Conservation (phyloP, 1,140 invertebrate genomes). For the Rhopalosiphum padi region DNA sequence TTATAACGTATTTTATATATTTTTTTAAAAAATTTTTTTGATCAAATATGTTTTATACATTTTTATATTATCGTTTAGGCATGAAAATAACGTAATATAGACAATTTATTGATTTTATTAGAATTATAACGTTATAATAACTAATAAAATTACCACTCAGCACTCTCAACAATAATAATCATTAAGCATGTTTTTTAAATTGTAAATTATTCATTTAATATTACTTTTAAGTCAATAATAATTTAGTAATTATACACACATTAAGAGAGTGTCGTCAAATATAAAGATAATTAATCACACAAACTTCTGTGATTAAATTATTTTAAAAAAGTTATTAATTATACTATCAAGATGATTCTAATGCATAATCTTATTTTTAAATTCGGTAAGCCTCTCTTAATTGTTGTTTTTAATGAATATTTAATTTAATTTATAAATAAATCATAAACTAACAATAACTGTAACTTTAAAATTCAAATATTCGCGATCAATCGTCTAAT, state of each 20-base stretch:
- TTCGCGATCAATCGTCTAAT: background rate
- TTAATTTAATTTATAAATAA: conserved; percentile 17
- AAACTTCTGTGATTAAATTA: background rate
- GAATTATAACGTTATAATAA: background rate
- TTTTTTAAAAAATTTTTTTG: background rate
- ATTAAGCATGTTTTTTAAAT: background rate
- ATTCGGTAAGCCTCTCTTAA: background rate
- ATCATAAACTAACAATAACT: background rate
- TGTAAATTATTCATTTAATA: background rate
- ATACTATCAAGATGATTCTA: background rate
- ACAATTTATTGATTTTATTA: background rate
- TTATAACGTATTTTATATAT: background rate
- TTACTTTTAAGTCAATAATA: background rate
- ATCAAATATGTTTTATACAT: too few species aligned
- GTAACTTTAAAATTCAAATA: background rate
- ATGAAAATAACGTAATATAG: background rate
- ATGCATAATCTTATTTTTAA: background rate
- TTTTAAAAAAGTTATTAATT: background rate
- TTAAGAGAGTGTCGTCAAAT: background rate
- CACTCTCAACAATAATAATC: background rate
- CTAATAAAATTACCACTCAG: background rate
- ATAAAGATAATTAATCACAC: background rate
- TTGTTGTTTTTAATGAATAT: background rate
- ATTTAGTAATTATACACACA: background rate
- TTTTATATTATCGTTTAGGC: too few species aligned